These are phyloP conservation scores for Amblyjoppa fuscipennis DNA, from an alignment of 2,888 invertebrate genomes.

Conservation along the genomic window DNA sequence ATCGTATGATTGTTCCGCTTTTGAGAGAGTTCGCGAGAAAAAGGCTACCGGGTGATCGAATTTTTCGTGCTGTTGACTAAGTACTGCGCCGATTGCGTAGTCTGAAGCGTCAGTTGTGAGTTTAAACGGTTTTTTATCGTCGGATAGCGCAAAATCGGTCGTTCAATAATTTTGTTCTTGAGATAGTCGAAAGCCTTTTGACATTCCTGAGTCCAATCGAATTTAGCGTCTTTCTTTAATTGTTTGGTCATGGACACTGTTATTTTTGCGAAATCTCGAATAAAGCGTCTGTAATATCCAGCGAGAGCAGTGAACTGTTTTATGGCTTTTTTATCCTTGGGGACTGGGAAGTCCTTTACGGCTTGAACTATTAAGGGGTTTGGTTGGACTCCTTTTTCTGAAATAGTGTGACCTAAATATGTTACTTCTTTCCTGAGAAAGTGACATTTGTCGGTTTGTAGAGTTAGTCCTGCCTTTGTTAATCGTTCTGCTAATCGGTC, in stretches of 20 bases:
- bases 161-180: constrained; percentile 50
- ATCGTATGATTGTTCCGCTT: constrained; percentile 75
- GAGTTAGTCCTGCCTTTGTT: no score
- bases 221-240: constrained; percentile 44
- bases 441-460: no score
- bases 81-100: constrained; percentile 71
- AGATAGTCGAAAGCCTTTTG: constrained; percentile 53
- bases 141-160: constrained; percentile 53
- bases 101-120: constrained; percentile 62
- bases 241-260: constrained; percentile 44
- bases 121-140: constrained; percentile 30
- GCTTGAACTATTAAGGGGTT: no score
- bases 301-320: background rate
- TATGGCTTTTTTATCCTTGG: no score
- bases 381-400: no score
- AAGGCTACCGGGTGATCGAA: constrained; percentile 76
- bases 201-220: constrained; percentile 50
- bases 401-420: no score
- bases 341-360: no score
- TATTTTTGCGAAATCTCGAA: constrained; percentile 14
- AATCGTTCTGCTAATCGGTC: no score
- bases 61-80: constrained; percentile 75
- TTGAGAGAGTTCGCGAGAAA: constrained; percentile 76
- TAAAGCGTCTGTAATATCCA: background rate
- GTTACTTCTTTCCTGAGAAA: no score